Evolutionary conservation across 2,113 vertebrate genomes (phyloP).

Genomic region (Zingel zingel): DNA sequence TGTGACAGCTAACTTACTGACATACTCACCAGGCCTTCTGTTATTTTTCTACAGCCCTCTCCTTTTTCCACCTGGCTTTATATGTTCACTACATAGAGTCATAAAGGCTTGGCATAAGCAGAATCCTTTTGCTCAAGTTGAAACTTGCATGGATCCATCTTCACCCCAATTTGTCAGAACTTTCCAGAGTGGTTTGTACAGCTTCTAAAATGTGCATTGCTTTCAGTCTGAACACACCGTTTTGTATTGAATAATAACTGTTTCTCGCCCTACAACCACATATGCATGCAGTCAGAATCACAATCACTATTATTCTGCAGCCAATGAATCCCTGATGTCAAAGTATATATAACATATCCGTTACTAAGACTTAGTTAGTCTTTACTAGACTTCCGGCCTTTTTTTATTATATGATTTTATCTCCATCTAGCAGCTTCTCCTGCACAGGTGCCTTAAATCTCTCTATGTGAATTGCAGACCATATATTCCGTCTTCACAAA

Average conservation of each 20-base stretch:
- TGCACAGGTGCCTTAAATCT: conserved; percentile 58
- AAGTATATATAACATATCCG: too few relatives aligned
- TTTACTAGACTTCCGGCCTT: neutral
- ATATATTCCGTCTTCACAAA: conserved; percentile 60
- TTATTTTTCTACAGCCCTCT: neutral
- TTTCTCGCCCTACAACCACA: neutral
- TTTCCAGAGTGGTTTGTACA: neutral
- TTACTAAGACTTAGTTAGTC: too few relatives aligned
- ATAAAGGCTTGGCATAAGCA: neutral
- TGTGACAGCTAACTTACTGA: too few relatives aligned
- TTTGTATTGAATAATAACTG: neutral
- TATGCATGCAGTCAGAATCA: too few relatives aligned
- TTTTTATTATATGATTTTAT: conserved; percentile 44
- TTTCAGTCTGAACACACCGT: too few relatives aligned
- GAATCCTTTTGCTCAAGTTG: neutral
- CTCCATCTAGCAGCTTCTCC: conserved; percentile 46
- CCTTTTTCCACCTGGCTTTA: neutral
- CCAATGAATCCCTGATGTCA: too few relatives aligned
- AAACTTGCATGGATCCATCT: neutral
- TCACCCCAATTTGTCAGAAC: neutral
- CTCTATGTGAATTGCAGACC: conserved; percentile 34
- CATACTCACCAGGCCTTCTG: neutral
- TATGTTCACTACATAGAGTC: neutral
- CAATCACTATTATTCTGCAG: too few relatives aligned
- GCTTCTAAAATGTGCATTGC: neutral